A percentile compares a stretch with the other conserved stretches of the same genome.
Evolutionary conservation across 2,797 vertebrate species (phyloP).

Genomic region (Hyperoplus lanceolatus): DNA sequence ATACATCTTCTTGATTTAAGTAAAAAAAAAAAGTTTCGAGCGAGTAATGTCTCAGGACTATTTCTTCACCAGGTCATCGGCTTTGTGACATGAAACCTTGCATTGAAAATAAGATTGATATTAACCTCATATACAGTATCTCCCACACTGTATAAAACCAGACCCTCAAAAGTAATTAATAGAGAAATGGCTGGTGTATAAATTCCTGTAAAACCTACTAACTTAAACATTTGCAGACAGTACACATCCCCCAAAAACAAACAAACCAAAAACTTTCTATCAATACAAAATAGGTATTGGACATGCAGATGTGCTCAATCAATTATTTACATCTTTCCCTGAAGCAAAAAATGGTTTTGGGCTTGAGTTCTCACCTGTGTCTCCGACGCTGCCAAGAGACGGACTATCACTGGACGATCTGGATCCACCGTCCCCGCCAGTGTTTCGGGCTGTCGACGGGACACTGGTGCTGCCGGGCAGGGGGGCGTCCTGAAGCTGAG

Average conservation of each 20-base stretch:
- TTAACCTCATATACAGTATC: too few relatives aligned
- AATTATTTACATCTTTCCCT: background rate
- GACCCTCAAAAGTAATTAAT: too few relatives aligned
- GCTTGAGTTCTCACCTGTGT: constrained; percentile 75
- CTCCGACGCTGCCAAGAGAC: constrained; percentile 86
- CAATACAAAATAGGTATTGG: background rate
- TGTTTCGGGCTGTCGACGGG: constrained; percentile 17
- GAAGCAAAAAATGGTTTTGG: background rate
- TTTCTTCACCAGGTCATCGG: too few relatives aligned
- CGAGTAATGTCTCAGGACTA: too few relatives aligned
- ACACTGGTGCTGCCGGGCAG: background rate
- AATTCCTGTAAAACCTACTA: too few relatives aligned
- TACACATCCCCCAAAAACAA: background rate
- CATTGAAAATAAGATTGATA: too few relatives aligned
- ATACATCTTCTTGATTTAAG: too few relatives aligned
- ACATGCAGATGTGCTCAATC: background rate
- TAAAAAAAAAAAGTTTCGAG: too few relatives aligned
- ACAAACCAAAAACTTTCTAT: background rate
- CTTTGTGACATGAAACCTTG: too few relatives aligned
- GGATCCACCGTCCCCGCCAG: constrained; percentile 71
- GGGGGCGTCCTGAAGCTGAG: constrained; percentile 29
- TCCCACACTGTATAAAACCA: too few relatives aligned
- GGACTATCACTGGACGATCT: constrained; percentile 88
- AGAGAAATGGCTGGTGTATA: too few relatives aligned
- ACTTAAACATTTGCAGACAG: background rate